phyloP scores from a whole-genome alignment of 1,140 invertebrate genomes.

The Drosophila nigrodunni region DNA sequence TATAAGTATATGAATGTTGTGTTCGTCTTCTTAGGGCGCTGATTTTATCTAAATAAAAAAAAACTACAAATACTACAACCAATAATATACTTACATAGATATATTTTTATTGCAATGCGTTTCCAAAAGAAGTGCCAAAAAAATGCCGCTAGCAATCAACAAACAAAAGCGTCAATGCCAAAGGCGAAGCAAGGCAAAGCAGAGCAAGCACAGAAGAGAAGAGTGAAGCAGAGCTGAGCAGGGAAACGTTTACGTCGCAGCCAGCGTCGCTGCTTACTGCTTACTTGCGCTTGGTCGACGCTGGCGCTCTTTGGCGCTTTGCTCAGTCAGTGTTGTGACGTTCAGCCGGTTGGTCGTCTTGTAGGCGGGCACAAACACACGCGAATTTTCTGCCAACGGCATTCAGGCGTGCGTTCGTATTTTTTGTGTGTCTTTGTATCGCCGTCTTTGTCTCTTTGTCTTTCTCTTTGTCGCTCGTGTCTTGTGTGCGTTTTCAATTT shows the following conservation, averaged over 20 bases:
- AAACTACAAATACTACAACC: too few relatives aligned
- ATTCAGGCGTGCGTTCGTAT: conserved; percentile 57
- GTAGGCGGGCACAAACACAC: conserved; percentile 57
- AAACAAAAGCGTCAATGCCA: not conserved
- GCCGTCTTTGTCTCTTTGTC: conserved; percentile 5
- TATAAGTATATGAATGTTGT: not conserved
- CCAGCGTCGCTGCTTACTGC: conserved; percentile 21
- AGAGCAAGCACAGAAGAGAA: not conserved
- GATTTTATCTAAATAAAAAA: too few relatives aligned
- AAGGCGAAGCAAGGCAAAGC: not conserved
- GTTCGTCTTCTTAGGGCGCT: too few relatives aligned
- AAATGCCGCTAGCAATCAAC: too few relatives aligned
- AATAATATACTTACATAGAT: not conserved
- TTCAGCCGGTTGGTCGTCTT: conserved; percentile 57
- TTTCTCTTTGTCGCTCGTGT: conserved; percentile 3
- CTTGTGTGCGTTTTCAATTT: conserved; percentile 35
- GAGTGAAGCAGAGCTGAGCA: not conserved
- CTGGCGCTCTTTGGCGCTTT: conserved; percentile 29
- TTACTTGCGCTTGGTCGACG: conserved; percentile 6
- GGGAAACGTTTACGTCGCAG: conserved; percentile 3
- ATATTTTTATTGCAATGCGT: conserved; percentile 1
- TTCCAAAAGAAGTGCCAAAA: not conserved
- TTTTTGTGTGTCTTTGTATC: conserved; percentile 17
- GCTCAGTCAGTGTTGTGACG: conserved; percentile 78
- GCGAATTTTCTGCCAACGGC: conserved; percentile 61